Conservation (phyloP, 2,888 invertebrate genomes). For the Chironomus riparius region DNA sequence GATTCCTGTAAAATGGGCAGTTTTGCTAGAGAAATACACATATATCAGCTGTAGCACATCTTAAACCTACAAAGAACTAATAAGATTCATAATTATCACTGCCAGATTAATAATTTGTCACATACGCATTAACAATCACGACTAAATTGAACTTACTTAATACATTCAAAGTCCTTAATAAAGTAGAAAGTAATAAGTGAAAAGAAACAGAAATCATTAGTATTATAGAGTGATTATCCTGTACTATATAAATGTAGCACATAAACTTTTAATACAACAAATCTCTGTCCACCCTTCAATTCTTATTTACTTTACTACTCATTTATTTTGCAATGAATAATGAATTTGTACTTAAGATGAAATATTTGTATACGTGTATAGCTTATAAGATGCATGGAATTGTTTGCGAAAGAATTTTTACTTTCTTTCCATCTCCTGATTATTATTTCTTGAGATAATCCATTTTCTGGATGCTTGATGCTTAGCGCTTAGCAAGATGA, state of each 20-base stretch:
- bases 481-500: background rate
- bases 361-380: too few species aligned
- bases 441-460: slow-evolving; percentile 9
- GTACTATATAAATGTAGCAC: background rate
- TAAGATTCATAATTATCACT: background rate
- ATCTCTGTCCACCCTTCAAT: slow-evolving; percentile 16
- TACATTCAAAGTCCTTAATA: background rate
- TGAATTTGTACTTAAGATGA: too few species aligned
- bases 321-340: background rate
- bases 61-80: too few species aligned
- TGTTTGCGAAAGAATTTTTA: slow-evolving; percentile 15
- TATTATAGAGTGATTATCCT: slow-evolving; percentile 7
- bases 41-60: too few species aligned
- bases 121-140: too few species aligned
- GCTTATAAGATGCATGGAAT: slow-evolving; percentile 3
- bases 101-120: background rate
- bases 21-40: too few species aligned
- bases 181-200: background rate
- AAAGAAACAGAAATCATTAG: slow-evolving; percentile 21
- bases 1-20: too few species aligned
- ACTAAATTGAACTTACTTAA: too few species aligned
- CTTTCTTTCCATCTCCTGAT: background rate
- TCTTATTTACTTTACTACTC: background rate
- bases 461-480: slow-evolving; percentile 10
- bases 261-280: slow-evolving; percentile 7